Percentiles rank a stretch among this genome's conserved stretches.
Evolutionary conservation across 53 echinoderm and acorn worm genomes (phyloP).

Genomic region (Crossaster papposus): DNA sequence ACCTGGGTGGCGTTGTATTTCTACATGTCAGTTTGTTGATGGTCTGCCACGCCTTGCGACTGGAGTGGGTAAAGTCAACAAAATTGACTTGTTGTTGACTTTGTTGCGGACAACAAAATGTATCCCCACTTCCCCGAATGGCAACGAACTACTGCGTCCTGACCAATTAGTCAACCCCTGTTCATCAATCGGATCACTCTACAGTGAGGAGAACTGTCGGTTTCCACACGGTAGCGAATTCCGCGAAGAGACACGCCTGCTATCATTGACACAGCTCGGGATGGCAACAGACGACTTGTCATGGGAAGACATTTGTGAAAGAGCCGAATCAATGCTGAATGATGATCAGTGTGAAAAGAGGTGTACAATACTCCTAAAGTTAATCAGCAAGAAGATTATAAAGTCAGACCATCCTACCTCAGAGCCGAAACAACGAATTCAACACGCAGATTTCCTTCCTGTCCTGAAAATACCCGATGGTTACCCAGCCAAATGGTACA

Average conservation of each 20-base stretch:
- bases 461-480: slow-evolving; percentile 35
- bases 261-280: slow-evolving; percentile 52
- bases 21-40: too few species aligned
- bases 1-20: not conserved
- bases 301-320: slow-evolving; percentile 62
- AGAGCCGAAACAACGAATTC: slow-evolving; percentile 5
- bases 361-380: slow-evolving; percentile 9
- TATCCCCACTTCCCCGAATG: slow-evolving; percentile 56
- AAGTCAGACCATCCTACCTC: not conserved
- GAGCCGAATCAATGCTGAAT: slow-evolving; percentile 27
- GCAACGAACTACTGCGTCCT: slow-evolving; percentile 27
- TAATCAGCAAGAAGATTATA: slow-evolving; percentile 15
- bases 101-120: slow-evolving; percentile 22
- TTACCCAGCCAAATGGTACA: slow-evolving; percentile 55
- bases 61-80: slow-evolving; percentile 31
- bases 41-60: too few species aligned
- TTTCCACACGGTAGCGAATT: slow-evolving; percentile 56
- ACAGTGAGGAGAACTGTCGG: slow-evolving; percentile 39
- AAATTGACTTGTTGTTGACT: slow-evolving; percentile 35
- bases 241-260: slow-evolving; percentile 15
- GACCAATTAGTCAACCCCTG: slow-evolving; percentile 42
- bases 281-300: slow-evolving; percentile 51
- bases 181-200: slow-evolving; percentile 33
- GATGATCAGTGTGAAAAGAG: not conserved
- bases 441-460: slow-evolving; percentile 42